Evolutionary conservation across 2,888 invertebrate genomes (phyloP), one percentile per base, ranked within the genome.

Genomic region (Cosmopolites sordidus): DNA sequence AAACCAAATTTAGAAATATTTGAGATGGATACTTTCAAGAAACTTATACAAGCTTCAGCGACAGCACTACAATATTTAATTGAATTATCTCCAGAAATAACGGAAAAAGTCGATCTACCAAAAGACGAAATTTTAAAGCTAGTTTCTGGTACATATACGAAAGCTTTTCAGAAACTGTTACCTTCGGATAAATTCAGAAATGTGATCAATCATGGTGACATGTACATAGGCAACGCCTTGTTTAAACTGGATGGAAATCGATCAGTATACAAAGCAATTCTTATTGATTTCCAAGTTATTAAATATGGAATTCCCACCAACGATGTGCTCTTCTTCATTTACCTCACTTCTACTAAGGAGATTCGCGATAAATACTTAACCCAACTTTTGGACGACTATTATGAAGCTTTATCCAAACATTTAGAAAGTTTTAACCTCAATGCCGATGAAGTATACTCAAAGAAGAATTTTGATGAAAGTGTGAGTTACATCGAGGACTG

Each of bases 251-350:
- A 49, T 16, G 48, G 52, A 8, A 16, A 38, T 12, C 62, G 65
- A 9, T 58, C 62, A 1, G 61, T 66, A 65, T 14, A 66, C 64
- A 41, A 63, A 63, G 40, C 54, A 40, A 64, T 63, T 42, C 53
- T 71, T 12, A 47, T 71, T 5, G 70, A 71, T 59, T 72, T 63
- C 51, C 69, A 71, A 61, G 51, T 62, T 2, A 58, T 63, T 9
- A 54, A 67, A 29, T 86, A 82, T 66, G 79, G 80, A 14, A 83
- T 86, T 0, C 82, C 83, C 0, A 79, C 81, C 16, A 74, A 82
- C 22, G 87, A 87, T 63, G 72, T 83, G 1, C 76, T 80, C 66
- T 52, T 53, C 30, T 55, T 66, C 15, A 43, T 67, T 16, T 64
- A 63, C 43, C 46, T 61, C n/a, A 58, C 56, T 22, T 60, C 64